These are phyloP conservation scores for Actinia equina DNA, from an alignment of 64 coral and sea anemone genomes.

Conservation along the genomic window DNA sequence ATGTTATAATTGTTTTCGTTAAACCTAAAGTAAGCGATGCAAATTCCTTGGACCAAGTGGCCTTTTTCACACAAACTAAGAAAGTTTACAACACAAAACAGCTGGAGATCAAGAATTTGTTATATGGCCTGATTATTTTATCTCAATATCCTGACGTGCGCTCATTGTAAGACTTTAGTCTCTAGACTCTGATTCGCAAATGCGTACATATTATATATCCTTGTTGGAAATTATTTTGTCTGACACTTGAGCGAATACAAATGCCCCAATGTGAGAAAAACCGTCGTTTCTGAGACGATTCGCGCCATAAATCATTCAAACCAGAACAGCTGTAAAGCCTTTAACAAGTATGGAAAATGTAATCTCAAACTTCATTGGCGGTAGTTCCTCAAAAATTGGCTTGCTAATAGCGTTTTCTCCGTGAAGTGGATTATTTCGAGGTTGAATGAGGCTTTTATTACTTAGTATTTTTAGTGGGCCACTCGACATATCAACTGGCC, in stretches of 20 bases:
- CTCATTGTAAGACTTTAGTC: not conserved
- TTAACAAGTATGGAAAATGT: not conserved
- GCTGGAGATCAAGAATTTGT: not conserved
- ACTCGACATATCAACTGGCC: not conserved
- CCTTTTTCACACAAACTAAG: not conserved
- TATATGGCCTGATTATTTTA: not conserved
- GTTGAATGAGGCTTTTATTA: not conserved
- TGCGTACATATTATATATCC: not conserved
- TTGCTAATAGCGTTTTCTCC: slow-evolving; percentile 12
- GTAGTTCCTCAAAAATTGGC: slow-evolving; percentile 6
- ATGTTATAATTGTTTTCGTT: not conserved
- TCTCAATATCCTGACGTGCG: not conserved
- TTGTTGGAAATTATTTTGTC: not conserved
- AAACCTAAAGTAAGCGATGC: not conserved
- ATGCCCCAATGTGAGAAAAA: not conserved
- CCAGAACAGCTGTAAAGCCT: not conserved
- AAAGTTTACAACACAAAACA: not conserved
- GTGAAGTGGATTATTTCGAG: slow-evolving; percentile 18
- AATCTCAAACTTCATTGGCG: not conserved
- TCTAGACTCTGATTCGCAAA: not conserved
- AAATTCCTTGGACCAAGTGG: not conserved
- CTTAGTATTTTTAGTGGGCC: not conserved
- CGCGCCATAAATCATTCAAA: not conserved
- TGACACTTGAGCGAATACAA: not conserved
- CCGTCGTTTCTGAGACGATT: not conserved